These are phyloP conservation scores for Diplodus sargus DNA, from an alignment of 2,797 vertebrate species.

Conservation along the genomic window DNA sequence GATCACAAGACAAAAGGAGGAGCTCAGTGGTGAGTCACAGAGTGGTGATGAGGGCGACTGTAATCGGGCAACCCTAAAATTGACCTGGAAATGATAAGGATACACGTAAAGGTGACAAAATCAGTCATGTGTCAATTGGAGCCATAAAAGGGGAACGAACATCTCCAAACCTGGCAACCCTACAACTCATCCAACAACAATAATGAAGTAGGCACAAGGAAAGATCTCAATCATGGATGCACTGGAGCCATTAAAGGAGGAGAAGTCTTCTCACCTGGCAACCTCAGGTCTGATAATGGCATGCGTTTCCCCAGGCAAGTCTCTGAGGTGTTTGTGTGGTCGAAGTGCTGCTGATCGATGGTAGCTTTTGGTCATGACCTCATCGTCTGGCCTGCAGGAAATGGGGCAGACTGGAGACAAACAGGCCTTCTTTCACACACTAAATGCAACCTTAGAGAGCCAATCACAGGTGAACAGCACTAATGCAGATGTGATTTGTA, in stretches of 20 bases:
- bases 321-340: constrained; percentile 28
- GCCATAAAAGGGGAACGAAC: constrained; percentile 53
- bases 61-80: constrained; percentile 46
- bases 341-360: constrained; percentile 41
- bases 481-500: background rate
- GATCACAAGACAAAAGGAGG: constrained; percentile 51
- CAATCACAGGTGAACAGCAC: constrained; percentile 4
- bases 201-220: background rate
- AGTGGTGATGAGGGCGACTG: background rate
- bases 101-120: constrained; percentile 39
- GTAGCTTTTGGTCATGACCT: constrained; percentile 45
- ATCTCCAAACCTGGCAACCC: constrained; percentile 38
- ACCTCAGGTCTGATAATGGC: constrained; percentile 24
- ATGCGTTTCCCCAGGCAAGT: background rate
- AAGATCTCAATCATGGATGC: constrained; percentile 46
- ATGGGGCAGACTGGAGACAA: constrained; percentile 20
- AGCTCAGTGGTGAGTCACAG: constrained; percentile 61
- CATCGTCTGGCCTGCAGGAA: constrained; percentile 41
- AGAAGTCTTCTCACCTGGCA: constrained; percentile 47
- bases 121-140: constrained; percentile 45
- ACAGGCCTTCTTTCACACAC: background rate
- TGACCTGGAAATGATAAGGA: constrained; percentile 44
- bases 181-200: constrained; percentile 21
- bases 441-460: background rate
- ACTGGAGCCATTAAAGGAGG: constrained; percentile 37